Base-by-base conservation (phyloP, 1,140 invertebrate genomes). In the Chironomus tepperi region DNA sequence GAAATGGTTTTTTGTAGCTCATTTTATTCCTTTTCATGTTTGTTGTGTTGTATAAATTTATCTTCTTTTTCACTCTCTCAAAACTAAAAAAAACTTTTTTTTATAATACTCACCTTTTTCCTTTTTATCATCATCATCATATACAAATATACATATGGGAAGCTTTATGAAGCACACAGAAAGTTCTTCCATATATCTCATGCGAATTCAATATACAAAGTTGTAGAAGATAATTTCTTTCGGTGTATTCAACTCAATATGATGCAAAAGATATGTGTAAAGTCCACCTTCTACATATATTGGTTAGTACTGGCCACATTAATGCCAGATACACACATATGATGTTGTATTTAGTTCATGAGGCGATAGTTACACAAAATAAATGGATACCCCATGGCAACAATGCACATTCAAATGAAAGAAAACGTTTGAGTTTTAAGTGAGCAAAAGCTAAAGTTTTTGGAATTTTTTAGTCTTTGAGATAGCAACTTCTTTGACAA, bases 11-110 rank as follows among this genome's bases (percentile, higher is more conserved):
- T n/a, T 57, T 12, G 19, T 21, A 70, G 18, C 65, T 70, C 65
- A 70, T 70, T 70, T 70, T 70, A 21, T 70, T 70, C 65, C 65
- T 70, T 70, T 70, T 70, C 19, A 70, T 70, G 65, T 70, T 70
- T 18, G 16, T 70, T 70, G 47, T 57, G 47, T n/a, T 57, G 47
- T 57, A n/a, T 57, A 57, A 34, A 34, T 34, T 34, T 34, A 34
- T 34, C 24, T 34, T 34, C 24, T 5, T 34, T 34, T 34, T 34
- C 24, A 2, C 5, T 34, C 24, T 34, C 24, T 57, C n/a, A n/a
- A 15, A 57, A 57, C n/a, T n/a, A 47, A 47, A 47, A 47, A 3
- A 57, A 57, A 57, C 47, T 57, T 34, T 34, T 57, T 34, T 34
- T 57, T 57, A 57, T 57, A 57, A 57, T 57, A 12, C 47, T 57